Evolutionary conservation across 2,888 invertebrate genomes (phyloP), one percentile per base, ranked within the genome.

Genomic region (Thymelicus lineola): DNA sequence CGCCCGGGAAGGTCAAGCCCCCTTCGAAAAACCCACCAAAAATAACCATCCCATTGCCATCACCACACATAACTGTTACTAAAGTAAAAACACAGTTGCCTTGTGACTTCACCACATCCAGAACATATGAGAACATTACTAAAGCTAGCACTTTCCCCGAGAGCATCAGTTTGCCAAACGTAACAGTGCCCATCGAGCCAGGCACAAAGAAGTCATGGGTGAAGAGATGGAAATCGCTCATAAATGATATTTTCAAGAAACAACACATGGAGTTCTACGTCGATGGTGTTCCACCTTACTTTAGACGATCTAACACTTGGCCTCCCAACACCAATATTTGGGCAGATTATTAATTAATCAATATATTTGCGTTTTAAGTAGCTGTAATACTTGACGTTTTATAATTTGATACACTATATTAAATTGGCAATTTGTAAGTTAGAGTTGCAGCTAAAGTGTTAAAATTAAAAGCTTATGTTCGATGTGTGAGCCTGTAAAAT

Each of bases 41-140:
- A 57, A 35, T 62, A 0, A 62, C 17, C 20, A 57, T 68, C 1
- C 53, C 20, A 0, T 14, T 55, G 20, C 62, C 68, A 0, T 15
- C 62, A 0, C 68, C 62, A 0, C 57, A 46, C 14, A 62, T 68
- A 14, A 57, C 62, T 5, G 14, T 68, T 2, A 48, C 58, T 36
- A 61, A 45, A 14, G 61, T 45, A 0, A 68, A 36, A n/a, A 62
- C 68, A 20, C 68, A 68, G 12, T 10, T 68, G 0, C 68, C 68
- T 6, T 68, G 55, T 38, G 46, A 68, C 3, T 68, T 57, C n/a
- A 57, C 68, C 4, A 35, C 57, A n/a, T 28, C 57, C 20, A 20
- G 12, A 20, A 53, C 20, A 6, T 53, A 20, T 9, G 53, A 17
- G 10, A 17, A 12, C 20, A 20, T 53, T 12, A 10, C 53, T 4